Percentiles rank a stretch among this genome's conserved stretches.
Evolutionary conservation across 2,797 vertebrate species (phyloP).

Genomic region (Acipenser transmontanus): DNA sequence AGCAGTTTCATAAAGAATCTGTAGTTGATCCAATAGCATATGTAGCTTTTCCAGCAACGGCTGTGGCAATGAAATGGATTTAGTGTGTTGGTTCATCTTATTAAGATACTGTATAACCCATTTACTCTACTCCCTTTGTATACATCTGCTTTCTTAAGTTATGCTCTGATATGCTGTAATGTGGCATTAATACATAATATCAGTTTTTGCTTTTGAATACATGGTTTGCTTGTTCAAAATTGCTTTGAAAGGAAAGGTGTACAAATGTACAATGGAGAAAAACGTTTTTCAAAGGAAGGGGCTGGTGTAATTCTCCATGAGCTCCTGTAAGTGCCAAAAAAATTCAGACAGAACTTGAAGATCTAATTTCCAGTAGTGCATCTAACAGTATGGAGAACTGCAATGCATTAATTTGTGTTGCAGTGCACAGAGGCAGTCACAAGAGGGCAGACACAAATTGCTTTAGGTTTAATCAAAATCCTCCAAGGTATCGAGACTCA

Average conservation of each 20-base stretch:
- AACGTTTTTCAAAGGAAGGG: background rate
- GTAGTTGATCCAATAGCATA: too few species aligned
- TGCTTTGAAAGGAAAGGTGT: background rate
- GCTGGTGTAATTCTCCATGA: background rate
- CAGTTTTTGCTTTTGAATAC: too few species aligned
- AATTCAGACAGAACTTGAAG: background rate
- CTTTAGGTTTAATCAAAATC: background rate
- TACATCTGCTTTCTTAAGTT: too few species aligned
- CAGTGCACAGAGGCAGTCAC: conserved; percentile 1
- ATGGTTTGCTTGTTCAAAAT: background rate
- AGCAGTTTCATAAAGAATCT: too few species aligned
- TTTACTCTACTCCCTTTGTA: too few species aligned
- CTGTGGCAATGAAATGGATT: too few species aligned
- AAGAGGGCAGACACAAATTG: conserved; percentile 2
- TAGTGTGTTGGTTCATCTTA: too few species aligned
- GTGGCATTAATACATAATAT: too few species aligned
- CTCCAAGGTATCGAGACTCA: background rate
- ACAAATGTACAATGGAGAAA: background rate
- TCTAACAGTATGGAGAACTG: background rate
- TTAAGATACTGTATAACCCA: too few species aligned
- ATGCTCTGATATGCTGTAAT: too few species aligned
- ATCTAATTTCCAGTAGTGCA: background rate
- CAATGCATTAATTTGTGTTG: background rate
- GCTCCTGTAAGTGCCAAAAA: background rate
- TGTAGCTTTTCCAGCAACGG: too few species aligned